Conservation (phyloP, 2,888 invertebrate genomes). For the Hedya salicella region DNA sequence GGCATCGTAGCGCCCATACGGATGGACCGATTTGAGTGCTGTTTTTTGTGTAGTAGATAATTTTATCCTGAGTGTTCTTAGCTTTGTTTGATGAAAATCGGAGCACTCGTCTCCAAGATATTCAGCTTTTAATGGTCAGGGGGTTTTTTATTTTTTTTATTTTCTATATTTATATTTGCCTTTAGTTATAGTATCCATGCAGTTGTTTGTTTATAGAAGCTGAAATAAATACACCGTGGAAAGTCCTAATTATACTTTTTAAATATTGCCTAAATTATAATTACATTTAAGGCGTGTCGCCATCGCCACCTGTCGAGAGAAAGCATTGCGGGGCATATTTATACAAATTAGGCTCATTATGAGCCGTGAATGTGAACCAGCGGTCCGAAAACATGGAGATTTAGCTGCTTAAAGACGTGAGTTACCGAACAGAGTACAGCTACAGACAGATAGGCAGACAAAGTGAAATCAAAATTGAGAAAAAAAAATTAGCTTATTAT, state of each 20-base stretch:
- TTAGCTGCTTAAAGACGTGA: neutral
- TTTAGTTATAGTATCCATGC: neutral
- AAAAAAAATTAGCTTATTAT: too few relatives aligned
- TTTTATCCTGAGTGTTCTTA: too few relatives aligned
- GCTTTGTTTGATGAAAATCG: too few relatives aligned
- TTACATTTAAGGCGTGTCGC: slow-evolving; percentile 4
- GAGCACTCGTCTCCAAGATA: too few relatives aligned
- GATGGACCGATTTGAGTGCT: too few relatives aligned
- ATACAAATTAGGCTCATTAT: slow-evolving; percentile 17
- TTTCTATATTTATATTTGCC: too few relatives aligned
- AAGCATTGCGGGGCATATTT: slow-evolving; percentile 21
- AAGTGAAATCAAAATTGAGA: too few relatives aligned
- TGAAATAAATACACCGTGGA: neutral
- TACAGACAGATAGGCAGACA: neutral
- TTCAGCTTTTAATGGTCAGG: too few relatives aligned
- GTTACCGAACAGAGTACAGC: neutral
- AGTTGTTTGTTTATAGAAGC: too few relatives aligned
- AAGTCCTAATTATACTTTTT: neutral
- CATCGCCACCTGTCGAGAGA: slow-evolving; percentile 24
- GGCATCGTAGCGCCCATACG: too few relatives aligned
- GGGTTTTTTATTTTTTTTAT: too few relatives aligned
- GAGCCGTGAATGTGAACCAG: slow-evolving; percentile 11
- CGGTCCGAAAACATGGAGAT: neutral
- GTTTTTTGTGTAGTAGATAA: too few relatives aligned
- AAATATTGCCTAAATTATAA: slow-evolving; percentile 22